Evolutionary conservation across 2,888 invertebrate species (phyloP).

Genomic region (Dicyrtomina minuta): DNA sequence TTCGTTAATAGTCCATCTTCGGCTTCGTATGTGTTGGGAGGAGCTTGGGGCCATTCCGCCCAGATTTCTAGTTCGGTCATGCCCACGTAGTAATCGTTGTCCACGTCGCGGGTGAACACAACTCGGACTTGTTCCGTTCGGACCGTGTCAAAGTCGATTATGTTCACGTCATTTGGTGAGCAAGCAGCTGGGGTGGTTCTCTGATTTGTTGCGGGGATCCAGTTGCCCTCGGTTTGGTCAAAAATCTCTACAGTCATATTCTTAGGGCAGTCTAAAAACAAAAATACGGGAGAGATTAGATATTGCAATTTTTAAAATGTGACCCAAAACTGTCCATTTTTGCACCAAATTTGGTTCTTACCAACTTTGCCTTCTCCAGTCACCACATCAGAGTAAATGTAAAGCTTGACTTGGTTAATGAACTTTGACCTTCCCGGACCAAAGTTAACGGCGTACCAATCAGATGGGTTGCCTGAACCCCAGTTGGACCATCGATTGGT

Average conservation of each 20-base stretch:
- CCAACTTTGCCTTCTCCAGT: slow-evolving; percentile 43
- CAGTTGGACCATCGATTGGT: slow-evolving; percentile 50
- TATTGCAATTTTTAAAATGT: slow-evolving; percentile 2
- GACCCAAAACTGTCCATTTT: neutral
- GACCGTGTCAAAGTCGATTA: slow-evolving; percentile 42
- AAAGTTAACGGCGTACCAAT: slow-evolving; percentile 49
- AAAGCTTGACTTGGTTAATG: slow-evolving; percentile 41
- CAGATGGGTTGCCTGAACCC: slow-evolving; percentile 35
- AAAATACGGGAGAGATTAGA: too few species aligned
- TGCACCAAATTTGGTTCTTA: slow-evolving; percentile 20
- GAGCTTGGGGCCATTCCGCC: slow-evolving; percentile 47
- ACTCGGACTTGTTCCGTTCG: slow-evolving; percentile 40
- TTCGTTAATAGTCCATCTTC: slow-evolving; percentile 46
- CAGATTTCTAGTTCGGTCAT: slow-evolving; percentile 50
- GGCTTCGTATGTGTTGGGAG: slow-evolving; percentile 40
- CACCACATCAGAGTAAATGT: slow-evolving; percentile 48
- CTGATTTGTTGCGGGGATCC: slow-evolving; percentile 36
- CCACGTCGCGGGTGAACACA: slow-evolving; percentile 39
- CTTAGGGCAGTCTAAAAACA: slow-evolving; percentile 43
- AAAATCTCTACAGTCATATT: slow-evolving; percentile 37
- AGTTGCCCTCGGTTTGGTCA: slow-evolving; percentile 16
- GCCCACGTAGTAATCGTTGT: slow-evolving; percentile 45
- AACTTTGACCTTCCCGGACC: slow-evolving; percentile 46
- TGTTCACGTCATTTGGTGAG: slow-evolving; percentile 43
- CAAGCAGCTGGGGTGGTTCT: slow-evolving; percentile 35